These are phyloP conservation scores for Bimastos eiseni DNA, from an alignment of 2,888 invertebrate species.

Conservation along the genomic window DNA sequence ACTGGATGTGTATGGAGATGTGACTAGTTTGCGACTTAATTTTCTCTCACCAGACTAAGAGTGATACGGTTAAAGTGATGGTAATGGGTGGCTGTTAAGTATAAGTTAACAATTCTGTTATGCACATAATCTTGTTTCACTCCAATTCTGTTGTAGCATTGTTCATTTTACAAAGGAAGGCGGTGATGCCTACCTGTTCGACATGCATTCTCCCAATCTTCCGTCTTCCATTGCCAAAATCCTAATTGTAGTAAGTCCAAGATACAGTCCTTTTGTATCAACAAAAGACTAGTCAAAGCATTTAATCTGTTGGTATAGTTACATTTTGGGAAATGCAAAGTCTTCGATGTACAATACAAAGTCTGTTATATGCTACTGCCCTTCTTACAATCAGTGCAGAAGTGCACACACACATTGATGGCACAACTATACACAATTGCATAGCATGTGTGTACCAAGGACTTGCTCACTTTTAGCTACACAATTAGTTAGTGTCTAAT, in stretches of 20 bases:
- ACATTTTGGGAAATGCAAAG: neutral
- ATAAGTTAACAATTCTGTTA: neutral
- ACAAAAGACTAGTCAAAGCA: neutral
- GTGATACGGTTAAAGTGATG: neutral
- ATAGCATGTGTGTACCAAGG: too few species aligned
- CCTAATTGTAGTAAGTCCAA: slow-evolving; percentile 37
- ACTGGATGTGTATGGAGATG: neutral
- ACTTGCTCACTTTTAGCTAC: too few species aligned
- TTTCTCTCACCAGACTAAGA: neutral
- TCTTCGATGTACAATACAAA: neutral
- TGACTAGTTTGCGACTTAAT: neutral
- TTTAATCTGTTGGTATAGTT: neutral
- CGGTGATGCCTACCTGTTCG: slow-evolving; percentile 45
- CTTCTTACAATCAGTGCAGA: too few species aligned
- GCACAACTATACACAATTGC: too few species aligned
- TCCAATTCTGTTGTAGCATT: slow-evolving; percentile 2
- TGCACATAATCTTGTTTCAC: neutral
- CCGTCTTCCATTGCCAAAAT: slow-evolving; percentile 38
- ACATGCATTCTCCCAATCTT: slow-evolving; percentile 36
- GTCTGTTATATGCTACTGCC: too few species aligned
- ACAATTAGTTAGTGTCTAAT: too few species aligned
- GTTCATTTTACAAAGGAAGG: slow-evolving; percentile 33
- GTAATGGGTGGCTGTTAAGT: neutral
- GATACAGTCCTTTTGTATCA: neutral
- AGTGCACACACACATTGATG: too few species aligned